Conservation (phyloP, 2,113 vertebrate genomes). For the Sitta europaea region DNA sequence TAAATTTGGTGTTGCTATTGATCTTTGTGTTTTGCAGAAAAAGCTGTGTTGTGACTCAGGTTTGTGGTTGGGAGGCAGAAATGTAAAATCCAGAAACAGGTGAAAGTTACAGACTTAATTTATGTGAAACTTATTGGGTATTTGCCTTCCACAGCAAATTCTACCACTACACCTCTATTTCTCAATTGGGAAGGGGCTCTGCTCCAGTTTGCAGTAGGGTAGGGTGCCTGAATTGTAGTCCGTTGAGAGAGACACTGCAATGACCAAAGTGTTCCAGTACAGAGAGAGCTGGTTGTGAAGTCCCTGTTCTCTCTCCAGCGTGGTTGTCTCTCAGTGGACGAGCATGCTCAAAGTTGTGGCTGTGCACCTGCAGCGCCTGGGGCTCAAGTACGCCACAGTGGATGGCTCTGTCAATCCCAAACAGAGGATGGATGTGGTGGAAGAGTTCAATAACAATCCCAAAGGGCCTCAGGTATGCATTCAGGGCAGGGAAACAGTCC, state of each 20-base stretch:
- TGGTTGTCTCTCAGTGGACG: conserved; percentile 97
- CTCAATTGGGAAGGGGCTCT: not conserved
- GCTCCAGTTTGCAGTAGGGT: not conserved
- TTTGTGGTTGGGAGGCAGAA: not conserved
- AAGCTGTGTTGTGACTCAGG: not conserved
- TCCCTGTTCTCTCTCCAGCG: conserved; percentile 67
- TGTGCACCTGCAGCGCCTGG: conserved; percentile 75
- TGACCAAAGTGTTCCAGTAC: not conserved
- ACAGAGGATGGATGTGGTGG: conserved; percentile 90
- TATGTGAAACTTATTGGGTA: not conserved
- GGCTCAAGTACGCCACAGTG: conserved; percentile 76
- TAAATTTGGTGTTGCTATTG: not conserved
- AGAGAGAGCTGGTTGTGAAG: not conserved
- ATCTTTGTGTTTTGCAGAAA: not conserved
- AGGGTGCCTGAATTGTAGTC: not conserved
- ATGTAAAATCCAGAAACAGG: not conserved
- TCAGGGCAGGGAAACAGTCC: not conserved
- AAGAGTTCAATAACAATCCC: conserved; percentile 89
- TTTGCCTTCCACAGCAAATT: not conserved
- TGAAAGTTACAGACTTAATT: not conserved
- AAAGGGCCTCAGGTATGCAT: conserved; percentile 79
- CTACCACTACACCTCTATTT: not conserved
- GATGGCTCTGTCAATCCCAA: conserved; percentile 90
- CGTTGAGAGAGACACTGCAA: not conserved
- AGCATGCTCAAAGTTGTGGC: conserved; percentile 89